Base-by-base conservation (phyloP, 2,797 vertebrate genomes). In the Australoheros facetus region DNA sequence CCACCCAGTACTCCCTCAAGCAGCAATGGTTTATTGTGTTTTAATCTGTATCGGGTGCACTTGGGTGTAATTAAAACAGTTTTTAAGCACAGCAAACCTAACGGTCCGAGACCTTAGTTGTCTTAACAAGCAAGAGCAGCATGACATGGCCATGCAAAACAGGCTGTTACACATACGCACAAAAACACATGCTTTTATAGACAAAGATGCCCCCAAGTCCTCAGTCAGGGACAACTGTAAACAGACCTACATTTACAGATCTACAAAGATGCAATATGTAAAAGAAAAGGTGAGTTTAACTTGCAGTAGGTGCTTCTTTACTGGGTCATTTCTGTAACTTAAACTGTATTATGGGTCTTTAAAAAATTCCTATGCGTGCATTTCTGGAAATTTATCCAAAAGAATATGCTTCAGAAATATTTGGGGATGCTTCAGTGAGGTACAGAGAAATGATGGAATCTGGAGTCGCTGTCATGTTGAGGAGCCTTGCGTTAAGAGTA, bases 141-240 rank as follows among this genome's bases (percentile, higher is more conserved):
- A 92, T 85, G 87, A 92, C 91, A 86, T 58, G 78, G 78, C 89
- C 94, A 92, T 95, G 95, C 95, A 95, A 95, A 92, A 93, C 78
- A 81, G 71, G 55, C 78, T 86, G 54, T 53, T 26, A 51, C 34
- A 79, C 69, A 81, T 39, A 19, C 14, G 39, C 26, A 39, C 53
- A 71, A 59, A 76, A 17, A 28, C 60, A 71, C 72, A 59, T 30
- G 23, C 39, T 16, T 51, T 75, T 75, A 30, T 69, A 69, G 42
- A 69, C 64, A 69, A 2, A 30, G 64, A n/a, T n/a, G 64, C 26
- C 51, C 64, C 12, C 13, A 30, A 69, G 48, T 30, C 64, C 26
- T 51, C 45, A 54, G n/a, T 54, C 53, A 51, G 1, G 7, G 42
- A 17, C 62, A 66, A 30, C 39, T 7, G 42, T 66, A 66, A 66